Conservation (phyloP, 2,113 vertebrate genomes). For the Pomatorhinus ruficollis region DNA sequence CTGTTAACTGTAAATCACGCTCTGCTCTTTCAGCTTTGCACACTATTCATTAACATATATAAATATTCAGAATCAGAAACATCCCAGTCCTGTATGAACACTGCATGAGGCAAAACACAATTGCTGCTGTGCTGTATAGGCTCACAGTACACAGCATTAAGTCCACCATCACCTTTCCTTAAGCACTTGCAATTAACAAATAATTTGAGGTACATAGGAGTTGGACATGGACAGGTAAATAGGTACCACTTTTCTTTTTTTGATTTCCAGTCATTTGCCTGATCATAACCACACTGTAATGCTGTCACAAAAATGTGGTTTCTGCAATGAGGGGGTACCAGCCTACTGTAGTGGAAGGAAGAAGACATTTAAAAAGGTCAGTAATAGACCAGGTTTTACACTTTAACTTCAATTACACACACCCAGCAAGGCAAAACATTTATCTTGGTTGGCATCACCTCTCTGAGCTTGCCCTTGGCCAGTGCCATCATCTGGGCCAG, state of each 20-base stretch:
- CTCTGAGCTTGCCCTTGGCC: background rate
- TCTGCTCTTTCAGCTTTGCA: background rate
- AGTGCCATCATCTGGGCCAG: background rate
- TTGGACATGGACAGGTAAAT: background rate
- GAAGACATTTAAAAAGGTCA: slow-evolving; percentile 57
- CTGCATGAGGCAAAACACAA: background rate
- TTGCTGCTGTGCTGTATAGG: background rate
- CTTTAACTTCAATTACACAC: slow-evolving; percentile 31
- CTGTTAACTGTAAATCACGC: background rate
- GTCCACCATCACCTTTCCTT: background rate
- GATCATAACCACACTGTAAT: background rate
- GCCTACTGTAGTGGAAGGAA: slow-evolving; percentile 8
- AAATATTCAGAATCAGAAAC: slow-evolving; percentile 1
- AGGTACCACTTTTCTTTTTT: background rate
- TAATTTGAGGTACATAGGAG: background rate
- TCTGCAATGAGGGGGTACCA: background rate
- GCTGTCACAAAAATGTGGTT: slow-evolving; percentile 29
- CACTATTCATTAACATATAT: background rate
- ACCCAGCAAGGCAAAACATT: background rate
- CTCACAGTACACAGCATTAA: background rate
- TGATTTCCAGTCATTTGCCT: background rate
- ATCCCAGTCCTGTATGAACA: background rate
- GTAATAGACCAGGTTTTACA: slow-evolving; percentile 60
- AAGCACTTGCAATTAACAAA: background rate
- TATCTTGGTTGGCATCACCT: background rate